A percentile compares a stretch with the other conserved stretches of the same genome.
phyloP scores from a whole-genome alignment of 1,140 invertebrate species.

The Piezodorus guildinii region DNA sequence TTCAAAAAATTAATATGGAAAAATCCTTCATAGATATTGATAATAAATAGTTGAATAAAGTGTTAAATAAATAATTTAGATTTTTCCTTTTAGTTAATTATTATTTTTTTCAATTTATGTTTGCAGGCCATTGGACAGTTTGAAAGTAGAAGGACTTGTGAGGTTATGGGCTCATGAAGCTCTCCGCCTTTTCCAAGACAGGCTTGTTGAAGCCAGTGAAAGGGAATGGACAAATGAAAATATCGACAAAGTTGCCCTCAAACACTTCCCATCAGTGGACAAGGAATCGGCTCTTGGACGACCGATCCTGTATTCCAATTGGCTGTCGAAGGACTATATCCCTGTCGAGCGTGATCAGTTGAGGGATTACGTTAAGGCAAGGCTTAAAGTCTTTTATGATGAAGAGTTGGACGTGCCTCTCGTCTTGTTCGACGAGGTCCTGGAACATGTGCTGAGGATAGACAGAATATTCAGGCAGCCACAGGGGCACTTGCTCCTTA shows the following conservation, averaged over 20 bases:
- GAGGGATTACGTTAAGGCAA: slow-evolving; percentile 90
- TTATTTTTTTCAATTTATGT: too few species aligned
- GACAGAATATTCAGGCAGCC: slow-evolving; percentile 98
- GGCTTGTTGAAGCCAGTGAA: slow-evolving; percentile 89
- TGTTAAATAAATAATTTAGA: too few species aligned
- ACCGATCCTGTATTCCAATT: slow-evolving; percentile 96
- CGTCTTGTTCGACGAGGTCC: slow-evolving; percentile 95
- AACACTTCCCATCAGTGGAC: slow-evolving; percentile 90
- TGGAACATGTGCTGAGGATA: slow-evolving; percentile 96
- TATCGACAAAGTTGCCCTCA: slow-evolving; percentile 84
- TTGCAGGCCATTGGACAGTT: slow-evolving; percentile 70
- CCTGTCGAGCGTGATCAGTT: slow-evolving; percentile 92
- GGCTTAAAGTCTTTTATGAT: slow-evolving; percentile 96
- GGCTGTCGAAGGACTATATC: slow-evolving; percentile 96
- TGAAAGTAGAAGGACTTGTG: slow-evolving; percentile 88
- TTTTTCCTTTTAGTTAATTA: too few species aligned
- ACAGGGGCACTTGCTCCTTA: slow-evolving; percentile 91
- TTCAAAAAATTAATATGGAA: too few species aligned
- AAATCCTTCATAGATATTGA: too few species aligned
- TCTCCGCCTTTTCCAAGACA: slow-evolving; percentile 89
- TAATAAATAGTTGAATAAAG: too few species aligned
- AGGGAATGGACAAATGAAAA: slow-evolving; percentile 97
- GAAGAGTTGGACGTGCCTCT: slow-evolving; percentile 97
- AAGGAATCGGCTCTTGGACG: slow-evolving; percentile 70
- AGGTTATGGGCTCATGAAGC: slow-evolving; percentile 98